Conservation (phyloP, 2,113 vertebrate genomes). For the Anguilla rostrata region DNA sequence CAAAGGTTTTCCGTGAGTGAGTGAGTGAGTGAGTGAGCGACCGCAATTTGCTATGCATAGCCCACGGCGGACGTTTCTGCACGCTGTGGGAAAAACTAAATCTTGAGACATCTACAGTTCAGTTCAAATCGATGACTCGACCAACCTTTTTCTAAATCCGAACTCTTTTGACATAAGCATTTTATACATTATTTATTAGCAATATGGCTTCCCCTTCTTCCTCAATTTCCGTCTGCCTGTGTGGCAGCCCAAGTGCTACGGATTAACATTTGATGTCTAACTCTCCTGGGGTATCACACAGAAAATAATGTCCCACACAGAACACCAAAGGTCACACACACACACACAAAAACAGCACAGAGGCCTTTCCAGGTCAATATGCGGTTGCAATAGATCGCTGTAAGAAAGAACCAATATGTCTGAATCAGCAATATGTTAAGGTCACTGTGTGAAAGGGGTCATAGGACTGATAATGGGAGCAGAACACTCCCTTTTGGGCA, state of each 20-base stretch:
- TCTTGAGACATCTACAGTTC: not conserved
- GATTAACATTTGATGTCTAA: constrained; percentile 4
- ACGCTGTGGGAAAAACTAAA: not conserved
- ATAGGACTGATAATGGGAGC: constrained; percentile 23
- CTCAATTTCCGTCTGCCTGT: not conserved
- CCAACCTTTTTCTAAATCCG: not conserved
- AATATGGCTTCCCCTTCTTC: not conserved
- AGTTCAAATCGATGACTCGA: not conserved
- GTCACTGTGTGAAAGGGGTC: constrained; percentile 28
- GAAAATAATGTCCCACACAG: not conserved
- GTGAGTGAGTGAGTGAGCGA: too few species aligned
- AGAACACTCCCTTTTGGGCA: not conserved
- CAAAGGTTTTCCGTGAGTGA: too few species aligned
- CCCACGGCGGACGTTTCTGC: too few species aligned
- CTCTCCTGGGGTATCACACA: not conserved
- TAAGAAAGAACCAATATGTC: constrained; percentile 48
- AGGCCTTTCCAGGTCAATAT: constrained; percentile 46
- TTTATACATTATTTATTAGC: not conserved
- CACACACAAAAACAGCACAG: constrained; percentile 29
- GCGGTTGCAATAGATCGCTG: constrained; percentile 54
- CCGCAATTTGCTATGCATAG: too few species aligned
- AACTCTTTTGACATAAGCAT: not conserved
- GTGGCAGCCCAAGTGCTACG: not conserved
- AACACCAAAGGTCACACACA: constrained; percentile 48
- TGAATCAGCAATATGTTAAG: constrained; percentile 58